phyloP scores from a whole-genome alignment of 2,113 vertebrate species.

The Corvus moneduloides region DNA sequence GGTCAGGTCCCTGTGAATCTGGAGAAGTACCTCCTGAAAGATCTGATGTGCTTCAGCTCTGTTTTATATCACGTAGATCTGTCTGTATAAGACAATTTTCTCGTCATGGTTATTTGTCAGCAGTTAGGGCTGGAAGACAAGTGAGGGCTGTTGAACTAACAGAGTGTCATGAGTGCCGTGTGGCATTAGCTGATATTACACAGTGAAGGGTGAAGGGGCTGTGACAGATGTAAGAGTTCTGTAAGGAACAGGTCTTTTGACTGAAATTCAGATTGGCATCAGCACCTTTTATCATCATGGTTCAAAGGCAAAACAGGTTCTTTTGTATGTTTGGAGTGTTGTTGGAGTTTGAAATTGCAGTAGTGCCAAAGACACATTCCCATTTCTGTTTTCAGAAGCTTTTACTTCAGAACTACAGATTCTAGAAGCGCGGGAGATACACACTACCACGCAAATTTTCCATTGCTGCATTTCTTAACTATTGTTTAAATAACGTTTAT shows the following conservation, averaged over 20 bases:
- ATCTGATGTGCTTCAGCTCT: background rate
- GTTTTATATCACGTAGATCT: background rate
- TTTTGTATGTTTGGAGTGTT: accelerated
- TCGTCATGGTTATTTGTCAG: background rate
- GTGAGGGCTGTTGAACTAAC: background rate
- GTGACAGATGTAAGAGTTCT: background rate
- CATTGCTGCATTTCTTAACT: background rate
- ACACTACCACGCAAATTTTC: background rate
- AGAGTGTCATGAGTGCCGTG: background rate
- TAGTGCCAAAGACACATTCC: background rate
- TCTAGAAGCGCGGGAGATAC: background rate
- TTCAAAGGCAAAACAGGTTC: background rate
- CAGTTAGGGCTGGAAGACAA: background rate
- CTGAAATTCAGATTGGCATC: background rate
- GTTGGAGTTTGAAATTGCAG: background rate
- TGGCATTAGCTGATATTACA: background rate
- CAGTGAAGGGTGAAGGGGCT: background rate
- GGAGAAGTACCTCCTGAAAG: background rate
- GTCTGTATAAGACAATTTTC: background rate
- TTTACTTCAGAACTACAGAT: background rate
- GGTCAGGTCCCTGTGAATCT: background rate
- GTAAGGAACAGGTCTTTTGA: background rate
- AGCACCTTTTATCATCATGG: background rate
- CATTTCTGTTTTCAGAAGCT: background rate
- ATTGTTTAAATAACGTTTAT: background rate